Conservation (phyloP, 2,888 invertebrate species). For the Falcaria lacertinaria region DNA sequence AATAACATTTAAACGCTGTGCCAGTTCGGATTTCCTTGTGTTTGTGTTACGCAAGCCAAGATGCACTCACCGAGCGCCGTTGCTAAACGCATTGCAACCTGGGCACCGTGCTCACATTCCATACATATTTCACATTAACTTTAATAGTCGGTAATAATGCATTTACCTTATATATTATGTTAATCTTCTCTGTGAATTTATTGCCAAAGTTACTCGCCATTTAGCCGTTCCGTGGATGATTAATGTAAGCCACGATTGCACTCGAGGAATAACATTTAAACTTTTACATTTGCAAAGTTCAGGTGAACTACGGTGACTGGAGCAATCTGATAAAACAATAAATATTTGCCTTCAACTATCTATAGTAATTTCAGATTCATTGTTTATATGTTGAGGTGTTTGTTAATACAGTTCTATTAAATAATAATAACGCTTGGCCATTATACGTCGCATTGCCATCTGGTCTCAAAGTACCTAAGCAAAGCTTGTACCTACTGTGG, state of each 20-base stretch:
- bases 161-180: background rate
- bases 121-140: constrained; percentile 21
- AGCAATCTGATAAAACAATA: background rate
- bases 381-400: background rate
- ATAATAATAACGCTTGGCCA: no score
- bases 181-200: background rate
- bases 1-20: constrained; percentile 18
- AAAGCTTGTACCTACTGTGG: no score
- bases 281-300: background rate
- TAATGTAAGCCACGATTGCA: background rate
- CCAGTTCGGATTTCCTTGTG: constrained; percentile 39
- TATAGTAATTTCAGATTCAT: background rate
- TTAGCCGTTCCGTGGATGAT: background rate
- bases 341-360: background rate
- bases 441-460: no score
- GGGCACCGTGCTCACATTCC: constrained; percentile 25
- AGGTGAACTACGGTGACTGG: background rate
- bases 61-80: constrained; percentile 39
- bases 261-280: background rate
- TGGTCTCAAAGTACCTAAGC: no score
- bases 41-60: constrained; percentile 46
- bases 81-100: constrained; percentile 48
- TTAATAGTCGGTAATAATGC: background rate
- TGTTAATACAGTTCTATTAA: background rate
- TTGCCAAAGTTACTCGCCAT: background rate